Percentiles rank a stretch among this genome's conserved stretches.
These are phyloP conservation scores for Pentamera pediparva DNA, from an alignment of 53 echinoderm and acorn worm genomes.

Conservation along the genomic window DNA sequence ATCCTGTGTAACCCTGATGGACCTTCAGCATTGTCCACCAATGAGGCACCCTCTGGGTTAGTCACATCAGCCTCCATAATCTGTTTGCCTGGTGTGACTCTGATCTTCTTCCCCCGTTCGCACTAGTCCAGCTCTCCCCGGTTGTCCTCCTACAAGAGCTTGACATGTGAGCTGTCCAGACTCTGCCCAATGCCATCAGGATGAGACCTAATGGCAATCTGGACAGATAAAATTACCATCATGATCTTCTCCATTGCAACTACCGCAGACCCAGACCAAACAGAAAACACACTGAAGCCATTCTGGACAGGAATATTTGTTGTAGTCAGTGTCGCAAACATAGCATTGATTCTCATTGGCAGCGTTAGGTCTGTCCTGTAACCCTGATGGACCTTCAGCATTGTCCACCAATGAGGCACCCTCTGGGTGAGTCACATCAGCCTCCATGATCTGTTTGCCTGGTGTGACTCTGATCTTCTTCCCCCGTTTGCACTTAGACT, in stretches of 20 bases:
- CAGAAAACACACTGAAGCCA: too few species aligned
- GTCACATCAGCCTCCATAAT: slow-evolving; percentile 15
- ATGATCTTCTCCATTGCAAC: slow-evolving; percentile 24
- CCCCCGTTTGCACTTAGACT: slow-evolving; percentile 11
- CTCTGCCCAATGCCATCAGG: slow-evolving; percentile 12
- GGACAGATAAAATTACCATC: slow-evolving; percentile 8
- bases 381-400: background rate
- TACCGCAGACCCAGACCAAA: slow-evolving; percentile 32
- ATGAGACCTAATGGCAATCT: too few species aligned
- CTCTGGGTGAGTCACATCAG: background rate
- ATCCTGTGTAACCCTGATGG: slow-evolving; percentile 5
- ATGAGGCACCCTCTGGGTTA: background rate
- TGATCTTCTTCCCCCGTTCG: slow-evolving; percentile 22
- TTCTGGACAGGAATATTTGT: slow-evolving; percentile 2
- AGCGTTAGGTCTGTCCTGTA: background rate
- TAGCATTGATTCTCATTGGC: background rate
- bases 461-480: too few species aligned
- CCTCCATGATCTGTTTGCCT: too few species aligned
- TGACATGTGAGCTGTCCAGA: slow-evolving; percentile 4
- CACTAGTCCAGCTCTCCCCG: background rate
- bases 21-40: background rate
- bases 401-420: background rate
- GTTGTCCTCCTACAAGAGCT: slow-evolving; percentile 10
- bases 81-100: slow-evolving; percentile 9
- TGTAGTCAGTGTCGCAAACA: slow-evolving; percentile 23